Evolutionary conservation across 2,113 vertebrate species (phyloP), one percentile per base, ranked within the genome.

Genomic region (Pedetes capensis): DNA sequence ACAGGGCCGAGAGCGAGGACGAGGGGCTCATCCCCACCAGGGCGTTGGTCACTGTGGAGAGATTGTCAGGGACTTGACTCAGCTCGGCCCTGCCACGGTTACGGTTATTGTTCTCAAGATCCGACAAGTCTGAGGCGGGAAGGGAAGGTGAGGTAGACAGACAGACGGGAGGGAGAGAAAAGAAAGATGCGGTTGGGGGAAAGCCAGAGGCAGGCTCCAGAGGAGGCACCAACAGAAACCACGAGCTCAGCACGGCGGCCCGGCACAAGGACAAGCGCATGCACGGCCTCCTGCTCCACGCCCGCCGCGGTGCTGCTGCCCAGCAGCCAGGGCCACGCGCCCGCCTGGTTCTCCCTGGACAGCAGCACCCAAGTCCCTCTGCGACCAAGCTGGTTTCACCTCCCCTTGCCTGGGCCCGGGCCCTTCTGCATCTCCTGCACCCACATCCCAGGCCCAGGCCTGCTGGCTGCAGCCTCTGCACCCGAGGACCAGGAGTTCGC

Each of bases 41-140:
- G 97, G 99, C 99, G 69, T 99, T 99, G 98, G 99, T 99, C 99
- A 99, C 99, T 99, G 99, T 99, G 99, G 99, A 99, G 98, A 99
- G 98, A 99, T 98, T 97, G 99, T 99, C 99, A 99, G 98, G 98
- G 97, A 97, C 98, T 98, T 98, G 98, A 98, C 98, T 99, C 98
- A 98, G 90, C 97, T 97, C 96, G 91, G 93, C 59, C 99, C 99
- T 97, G 97, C 97, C 96, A 98, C 93, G 96, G 98, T 97, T 98
- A 98, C 97, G 97, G 97, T 99, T 99, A 99, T 98, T 99, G 98
- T 99, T 99, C 98, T 98, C 98, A 98, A 98, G 97, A 99, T 99
- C 98, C 97, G 98, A 99, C 96, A 98, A 78, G 98, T 99, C 99
- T 99, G 98, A 1, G 96, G 93, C 97, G 94, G 97, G 97, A 93